Percentiles rank a stretch among this genome's conserved stretches.
These are phyloP conservation scores for Dilophus febrilis DNA, from an alignment of 2,888 invertebrate genomes.

Conservation along the genomic window DNA sequence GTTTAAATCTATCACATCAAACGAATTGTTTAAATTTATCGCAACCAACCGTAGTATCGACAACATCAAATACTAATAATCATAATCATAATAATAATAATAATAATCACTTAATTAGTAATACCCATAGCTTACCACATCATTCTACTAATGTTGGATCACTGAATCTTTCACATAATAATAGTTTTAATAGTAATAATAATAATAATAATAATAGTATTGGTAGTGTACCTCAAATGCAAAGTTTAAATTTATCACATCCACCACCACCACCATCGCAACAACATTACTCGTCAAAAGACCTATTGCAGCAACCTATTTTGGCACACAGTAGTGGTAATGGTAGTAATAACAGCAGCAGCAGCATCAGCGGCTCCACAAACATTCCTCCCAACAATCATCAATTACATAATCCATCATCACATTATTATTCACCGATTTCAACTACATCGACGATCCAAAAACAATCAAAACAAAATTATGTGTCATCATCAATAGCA, in stretches of 20 bases:
- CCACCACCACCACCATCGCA: too few relatives aligned
- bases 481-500: too few relatives aligned
- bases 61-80: background rate
- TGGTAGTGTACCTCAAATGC: background rate
- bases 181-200: background rate
- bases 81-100: background rate
- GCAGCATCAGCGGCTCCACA: too few relatives aligned
- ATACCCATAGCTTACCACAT: background rate
- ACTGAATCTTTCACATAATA: background rate
- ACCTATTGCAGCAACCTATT: background rate
- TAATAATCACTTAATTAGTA: background rate
- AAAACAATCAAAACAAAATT: background rate
- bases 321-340: conserved; percentile 11
- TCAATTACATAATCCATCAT: conserved; percentile 15
- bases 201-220: background rate
- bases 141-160: background rate
- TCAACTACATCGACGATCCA: conserved; percentile 26
- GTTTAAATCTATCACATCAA: conserved; percentile 19
- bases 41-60: conserved; percentile 12
- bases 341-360: too few relatives aligned
- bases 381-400: conserved; percentile 26
- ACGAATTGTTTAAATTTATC: conserved; percentile 11
- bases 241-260: background rate
- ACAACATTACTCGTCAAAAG: too few relatives aligned
- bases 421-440: conserved; percentile 7